Base-by-base conservation (phyloP, 2,888 invertebrate genomes). In the Drosophila gaucha region DNA sequence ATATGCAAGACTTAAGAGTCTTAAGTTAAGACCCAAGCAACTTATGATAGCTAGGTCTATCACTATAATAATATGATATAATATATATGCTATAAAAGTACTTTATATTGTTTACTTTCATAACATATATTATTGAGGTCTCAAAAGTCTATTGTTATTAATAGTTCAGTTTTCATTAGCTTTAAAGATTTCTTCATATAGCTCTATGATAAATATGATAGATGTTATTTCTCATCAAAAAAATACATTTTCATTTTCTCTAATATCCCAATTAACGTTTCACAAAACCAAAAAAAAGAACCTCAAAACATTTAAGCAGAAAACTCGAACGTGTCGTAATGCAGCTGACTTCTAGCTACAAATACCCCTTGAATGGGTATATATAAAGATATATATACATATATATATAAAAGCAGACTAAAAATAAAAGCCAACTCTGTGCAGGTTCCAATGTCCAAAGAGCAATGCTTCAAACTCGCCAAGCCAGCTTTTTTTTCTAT, bases 311-410 rank as follows among this genome's bases (percentile, higher is more conserved):
- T 67, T 71, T 71, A 43, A 50, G 9, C 59, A 69, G 73, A 80
- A 80, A 80, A 60, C 51, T 46, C 16, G 38, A 69, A 86, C 83
- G 84, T 86, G 86, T 80, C 55, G 76, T 70, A 83, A 86, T 83
- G 86, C 83, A 68, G 50, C 36, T 41, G 43, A 54, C 43, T 64
- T 64, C 56, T 22, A 31, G 22, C 59, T 47, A 33, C 26, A 20
- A 22, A 39, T 14, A 22, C 31, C 20, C 46, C 46, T 26, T 41
- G 5, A 24, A 14, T 24, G 41, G 8, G 14, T 24, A 9, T 14
- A 9, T 24, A 41, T 24, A 14, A 8, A 38, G 18, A 12, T 12
- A 12, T n/a, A 1, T 12, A 14, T 24, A 9, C 24, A 14, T 24
- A 24, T 10, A 24, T 41, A 26, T 10, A 10, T 41, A 41, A 20